Evolutionary conservation across 2,888 invertebrate genomes (phyloP).

Genomic region (Elmis aenea): DNA sequence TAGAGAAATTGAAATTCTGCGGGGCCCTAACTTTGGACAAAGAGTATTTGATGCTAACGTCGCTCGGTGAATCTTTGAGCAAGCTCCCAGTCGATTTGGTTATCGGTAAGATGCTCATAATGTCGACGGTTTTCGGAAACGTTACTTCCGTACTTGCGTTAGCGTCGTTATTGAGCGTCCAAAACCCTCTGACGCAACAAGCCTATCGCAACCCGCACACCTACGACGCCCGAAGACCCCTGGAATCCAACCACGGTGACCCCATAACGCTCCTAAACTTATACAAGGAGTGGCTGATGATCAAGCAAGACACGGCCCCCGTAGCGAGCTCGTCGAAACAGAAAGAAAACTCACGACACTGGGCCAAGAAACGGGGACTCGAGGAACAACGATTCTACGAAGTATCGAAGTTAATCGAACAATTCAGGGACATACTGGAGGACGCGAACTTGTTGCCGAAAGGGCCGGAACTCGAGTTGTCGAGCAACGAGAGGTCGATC

Average conservation of each 20-base stretch:
- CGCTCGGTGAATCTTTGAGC: conserved; percentile 80
- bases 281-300: conserved; percentile 83
- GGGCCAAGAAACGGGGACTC: conserved; percentile 86
- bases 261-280: conserved; percentile 84
- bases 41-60: conserved; percentile 60
- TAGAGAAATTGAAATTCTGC: conserved; percentile 77
- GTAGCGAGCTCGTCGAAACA: conserved; percentile 10
- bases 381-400: conserved; percentile 98
- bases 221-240: conserved; percentile 68
- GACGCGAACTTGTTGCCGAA: conserved; percentile 45
- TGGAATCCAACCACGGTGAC: conserved; percentile 95
- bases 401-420: conserved; percentile 85
- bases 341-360: conserved; percentile 56
- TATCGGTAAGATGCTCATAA: conserved; percentile 91
- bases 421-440: conserved; percentile 78
- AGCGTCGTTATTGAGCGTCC: conserved; percentile 88
- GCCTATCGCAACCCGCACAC: conserved; percentile 82
- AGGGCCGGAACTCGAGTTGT: conserved; percentile 42
- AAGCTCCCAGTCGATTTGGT: conserved; percentile 91
- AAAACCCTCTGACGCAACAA: conserved; percentile 86
- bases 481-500: conserved; percentile 71
- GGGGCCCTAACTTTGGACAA: conserved; percentile 76
- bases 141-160: conserved; percentile 84
- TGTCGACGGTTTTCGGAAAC: conserved; percentile 85
- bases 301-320: conserved; percentile 56